Conservation (phyloP, 2,113 vertebrate genomes). For the Aegithalos caudatus region DNA sequence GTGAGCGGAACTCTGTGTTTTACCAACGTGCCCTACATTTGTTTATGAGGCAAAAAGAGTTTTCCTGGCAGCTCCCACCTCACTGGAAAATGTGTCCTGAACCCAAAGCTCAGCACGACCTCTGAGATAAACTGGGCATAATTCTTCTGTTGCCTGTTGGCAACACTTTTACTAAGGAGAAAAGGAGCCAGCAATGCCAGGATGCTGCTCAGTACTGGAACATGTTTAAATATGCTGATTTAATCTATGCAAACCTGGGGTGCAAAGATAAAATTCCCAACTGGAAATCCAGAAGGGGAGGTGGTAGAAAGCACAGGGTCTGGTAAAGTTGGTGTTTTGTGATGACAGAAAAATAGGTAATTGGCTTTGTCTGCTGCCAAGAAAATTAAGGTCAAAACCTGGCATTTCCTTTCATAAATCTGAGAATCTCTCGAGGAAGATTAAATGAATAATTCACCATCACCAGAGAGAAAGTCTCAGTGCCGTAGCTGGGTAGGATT, state of each 20-base stretch:
- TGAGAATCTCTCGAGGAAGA: neutral
- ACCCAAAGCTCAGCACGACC: neutral
- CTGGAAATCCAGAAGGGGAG: neutral
- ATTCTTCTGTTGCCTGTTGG: neutral
- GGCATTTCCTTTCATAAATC: neutral
- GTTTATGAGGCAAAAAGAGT: neutral
- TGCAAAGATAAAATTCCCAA: neutral
- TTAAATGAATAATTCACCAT: slow-evolving; percentile 18
- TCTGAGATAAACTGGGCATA: neutral
- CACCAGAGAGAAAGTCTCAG: neutral
- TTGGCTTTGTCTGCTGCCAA: neutral
- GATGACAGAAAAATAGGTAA: neutral
- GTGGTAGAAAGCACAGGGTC: neutral
- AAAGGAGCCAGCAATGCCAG: neutral
- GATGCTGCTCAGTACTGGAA: neutral
- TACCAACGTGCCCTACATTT: fast-evolving
- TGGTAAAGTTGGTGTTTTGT: neutral
- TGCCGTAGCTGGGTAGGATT: neutral
- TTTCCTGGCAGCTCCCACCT: neutral
- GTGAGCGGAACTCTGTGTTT: neutral
- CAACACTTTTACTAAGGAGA: neutral
- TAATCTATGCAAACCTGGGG: slow-evolving; percentile 11
- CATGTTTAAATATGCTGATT: slow-evolving; percentile 68
- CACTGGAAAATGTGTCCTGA: neutral
- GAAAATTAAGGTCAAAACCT: neutral